Conservation (phyloP, 1,140 invertebrate genomes). For the Bombus soroeensis region DNA sequence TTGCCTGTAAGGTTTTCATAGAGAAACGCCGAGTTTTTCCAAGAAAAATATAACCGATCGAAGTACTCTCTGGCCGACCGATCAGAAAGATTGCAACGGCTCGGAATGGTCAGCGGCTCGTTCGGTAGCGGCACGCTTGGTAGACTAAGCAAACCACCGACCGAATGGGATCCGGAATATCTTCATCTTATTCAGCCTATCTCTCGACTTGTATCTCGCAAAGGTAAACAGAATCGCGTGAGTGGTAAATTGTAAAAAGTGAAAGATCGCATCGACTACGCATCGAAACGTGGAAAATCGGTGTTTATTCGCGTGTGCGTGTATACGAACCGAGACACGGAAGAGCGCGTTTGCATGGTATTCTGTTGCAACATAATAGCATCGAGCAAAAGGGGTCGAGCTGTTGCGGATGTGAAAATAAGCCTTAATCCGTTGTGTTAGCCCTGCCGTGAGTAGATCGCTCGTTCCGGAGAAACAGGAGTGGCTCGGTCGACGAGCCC, state of each 20-base stretch:
- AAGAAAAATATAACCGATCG: background rate
- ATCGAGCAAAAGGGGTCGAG: constrained; percentile 34
- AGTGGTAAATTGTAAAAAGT: background rate
- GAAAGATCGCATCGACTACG: background rate
- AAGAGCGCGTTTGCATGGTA: background rate
- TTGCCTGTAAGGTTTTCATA: background rate
- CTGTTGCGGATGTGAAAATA: constrained; percentile 30
- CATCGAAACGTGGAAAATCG: background rate
- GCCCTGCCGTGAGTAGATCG: constrained; percentile 40
- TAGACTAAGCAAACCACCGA: background rate
- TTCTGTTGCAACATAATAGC: constrained; percentile 18
- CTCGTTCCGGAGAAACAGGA: constrained; percentile 28
- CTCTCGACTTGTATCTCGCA: background rate
- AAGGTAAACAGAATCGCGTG: background rate
- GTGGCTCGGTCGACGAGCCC: constrained; percentile 47
- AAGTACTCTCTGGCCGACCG: background rate
- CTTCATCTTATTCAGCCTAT: background rate
- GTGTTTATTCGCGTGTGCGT: background rate
- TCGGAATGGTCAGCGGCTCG: background rate
- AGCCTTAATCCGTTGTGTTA: constrained; percentile 49
- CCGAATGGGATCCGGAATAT: background rate
- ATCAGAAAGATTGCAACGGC: too few species aligned
- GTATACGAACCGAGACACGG: background rate
- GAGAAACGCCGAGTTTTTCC: background rate
- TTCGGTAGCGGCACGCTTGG: background rate